Evolutionary conservation across 2,797 vertebrate species (phyloP).

Genomic region (Semotilus atromaculatus): DNA sequence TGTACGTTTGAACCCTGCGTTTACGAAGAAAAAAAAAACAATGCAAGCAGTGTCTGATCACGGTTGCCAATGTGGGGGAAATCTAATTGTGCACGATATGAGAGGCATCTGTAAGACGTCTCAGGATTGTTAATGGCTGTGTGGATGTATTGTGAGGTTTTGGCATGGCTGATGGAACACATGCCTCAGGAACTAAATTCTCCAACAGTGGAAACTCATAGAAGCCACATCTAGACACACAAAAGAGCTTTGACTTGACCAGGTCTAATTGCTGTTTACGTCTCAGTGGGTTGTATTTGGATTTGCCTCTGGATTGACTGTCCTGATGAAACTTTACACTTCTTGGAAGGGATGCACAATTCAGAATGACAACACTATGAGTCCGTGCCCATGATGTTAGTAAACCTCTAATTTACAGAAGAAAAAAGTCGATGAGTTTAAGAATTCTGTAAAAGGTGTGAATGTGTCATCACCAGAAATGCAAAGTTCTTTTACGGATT

Average conservation of each 20-base stretch:
- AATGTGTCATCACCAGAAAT: not conserved
- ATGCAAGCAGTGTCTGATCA: constrained; percentile 30
- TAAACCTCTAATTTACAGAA: constrained; percentile 3
- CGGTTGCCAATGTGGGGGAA: constrained; percentile 2
- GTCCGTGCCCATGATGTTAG: not conserved
- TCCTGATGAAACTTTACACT: not conserved
- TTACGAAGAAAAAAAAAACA: not conserved
- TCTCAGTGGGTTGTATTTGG: not conserved
- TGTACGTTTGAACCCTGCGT: not conserved
- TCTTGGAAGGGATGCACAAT: not conserved
- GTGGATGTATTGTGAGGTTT: constrained; percentile 42
- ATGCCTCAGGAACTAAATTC: constrained; percentile 17
- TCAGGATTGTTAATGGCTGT: constrained; percentile 15
- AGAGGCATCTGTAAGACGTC: constrained; percentile 28
- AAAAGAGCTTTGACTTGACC: not conserved
- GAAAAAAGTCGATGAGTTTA: not conserved
- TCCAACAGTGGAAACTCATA: constrained; percentile 1
- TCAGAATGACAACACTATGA: not conserved
- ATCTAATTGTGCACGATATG: constrained; percentile 26
- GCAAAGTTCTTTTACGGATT: not conserved
- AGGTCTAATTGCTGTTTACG: not conserved
- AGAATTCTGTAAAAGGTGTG: not conserved
- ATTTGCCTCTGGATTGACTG: not conserved
- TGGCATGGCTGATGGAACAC: constrained; percentile 19
- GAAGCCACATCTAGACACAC: constrained; percentile 9